Base-by-base conservation (phyloP, 2,888 invertebrate genomes). In the Drosophila vallismaia region DNA sequence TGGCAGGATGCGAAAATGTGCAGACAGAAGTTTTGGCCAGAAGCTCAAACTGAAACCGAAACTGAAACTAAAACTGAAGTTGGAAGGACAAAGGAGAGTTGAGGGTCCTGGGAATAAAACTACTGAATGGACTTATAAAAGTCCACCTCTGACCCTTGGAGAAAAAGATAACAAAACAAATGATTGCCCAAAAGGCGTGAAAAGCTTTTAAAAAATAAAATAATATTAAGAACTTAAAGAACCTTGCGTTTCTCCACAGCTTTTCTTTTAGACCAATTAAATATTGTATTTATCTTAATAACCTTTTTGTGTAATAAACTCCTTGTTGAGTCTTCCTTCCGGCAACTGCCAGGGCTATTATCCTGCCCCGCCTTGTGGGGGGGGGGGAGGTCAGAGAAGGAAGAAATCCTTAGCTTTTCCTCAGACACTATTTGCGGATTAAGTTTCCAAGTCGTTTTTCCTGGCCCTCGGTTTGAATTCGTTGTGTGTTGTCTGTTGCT, bases 211-310 rank as follows among this genome's bases (percentile, higher is more conserved):
- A 6, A 36, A 36, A 36, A 36, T 2, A 36, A n/a, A 36, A 36
- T 12, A 36, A 36, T 36, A 36, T 5, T 12, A n/a, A 36, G 36
- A n/a, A 36, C 36, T 36, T 36, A n/a, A 36, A 36, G 36, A n/a
- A 14, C 26, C 8, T 10, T 6, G 9, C 5, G 31, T 10, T 12
- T 4, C 24, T n/a, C 2, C 26, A 26, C 8, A 14, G 14, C 52
- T 6, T 5, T n/a, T 33, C 68, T 33, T 67, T 45, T 26, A 40
- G 33, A 42, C 40, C 71, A 69, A 70, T 70, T 70, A 69, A 70
- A 70, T 69, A 58, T 51, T 68, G 70, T 58, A 68, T 68, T 57
- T 70, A 70, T 70, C 58, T 70, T 70, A 58, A 69, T 70, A 64
- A 52, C 52, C 66, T 64, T 64, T 66, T 64, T 64, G 66, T 69